These are phyloP conservation scores for Leptinotarsa peninsularis DNA, from an alignment of 2,888 invertebrate species.

Conservation along the genomic window DNA sequence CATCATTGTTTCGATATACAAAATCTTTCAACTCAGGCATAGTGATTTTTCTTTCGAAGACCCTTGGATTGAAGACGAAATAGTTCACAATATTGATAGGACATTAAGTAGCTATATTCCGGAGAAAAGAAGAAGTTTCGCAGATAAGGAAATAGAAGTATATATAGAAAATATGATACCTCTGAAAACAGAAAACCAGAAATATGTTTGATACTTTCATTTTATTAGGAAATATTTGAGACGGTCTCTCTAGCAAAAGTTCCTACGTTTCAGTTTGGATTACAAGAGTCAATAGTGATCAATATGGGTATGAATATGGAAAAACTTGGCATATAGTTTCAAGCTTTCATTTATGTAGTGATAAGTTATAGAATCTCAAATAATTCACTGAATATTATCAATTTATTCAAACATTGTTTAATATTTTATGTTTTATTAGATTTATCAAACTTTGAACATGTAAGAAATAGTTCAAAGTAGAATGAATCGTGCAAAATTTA, in stretches of 20 bases:
- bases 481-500: too few species aligned
- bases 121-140: constrained; percentile 54
- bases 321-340: too few species aligned
- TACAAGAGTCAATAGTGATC: neutral
- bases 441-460: too few species aligned
- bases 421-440: too few species aligned
- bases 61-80: constrained; percentile 60
- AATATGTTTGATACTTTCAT: neutral
- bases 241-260: constrained; percentile 2
- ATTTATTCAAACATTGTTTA: too few species aligned
- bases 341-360: too few species aligned
- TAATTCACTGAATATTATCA: too few species aligned
- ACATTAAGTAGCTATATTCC: constrained; percentile 59
- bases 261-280: neutral
- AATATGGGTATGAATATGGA: too few species aligned
- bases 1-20: constrained; percentile 68
- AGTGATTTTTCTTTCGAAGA: constrained; percentile 41
- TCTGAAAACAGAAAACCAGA: constrained; percentile 15
- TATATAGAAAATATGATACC: constrained; percentile 51
- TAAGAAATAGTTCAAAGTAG: too few species aligned
- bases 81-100: constrained; percentile 54
- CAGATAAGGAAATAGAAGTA: constrained; percentile 61
- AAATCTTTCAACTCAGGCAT: constrained; percentile 52
- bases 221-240: neutral
- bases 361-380: too few species aligned